A percentile compares a stretch with the other conserved stretches of the same genome.
Conservation (phyloP, 2,113 vertebrate genomes). For the Abramis brama region DNA sequence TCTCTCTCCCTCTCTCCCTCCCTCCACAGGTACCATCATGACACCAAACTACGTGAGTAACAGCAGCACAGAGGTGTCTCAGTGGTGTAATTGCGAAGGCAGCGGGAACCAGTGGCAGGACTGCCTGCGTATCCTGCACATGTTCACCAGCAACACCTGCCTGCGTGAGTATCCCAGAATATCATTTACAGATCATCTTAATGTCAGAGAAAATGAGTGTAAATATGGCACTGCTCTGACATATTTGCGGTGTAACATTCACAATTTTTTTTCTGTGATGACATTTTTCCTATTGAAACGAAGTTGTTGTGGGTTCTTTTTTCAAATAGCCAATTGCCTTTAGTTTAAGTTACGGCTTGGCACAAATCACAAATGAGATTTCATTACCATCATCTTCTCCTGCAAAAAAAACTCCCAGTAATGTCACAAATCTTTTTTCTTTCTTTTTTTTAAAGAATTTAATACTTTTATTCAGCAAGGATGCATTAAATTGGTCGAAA, state of each 20-base stretch:
- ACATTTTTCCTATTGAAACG: neutral
- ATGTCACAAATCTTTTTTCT: too few relatives aligned
- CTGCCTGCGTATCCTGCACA: conserved; percentile 83
- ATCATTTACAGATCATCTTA: conserved; percentile 50
- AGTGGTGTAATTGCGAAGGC: conserved; percentile 91
- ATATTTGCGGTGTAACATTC: neutral
- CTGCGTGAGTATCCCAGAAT: conserved; percentile 84
- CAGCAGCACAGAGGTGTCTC: conserved; percentile 82
- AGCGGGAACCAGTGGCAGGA: conserved; percentile 92
- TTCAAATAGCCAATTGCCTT: too few relatives aligned
- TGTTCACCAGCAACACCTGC: conserved; percentile 89
- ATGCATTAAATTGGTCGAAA: neutral
- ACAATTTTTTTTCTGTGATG: neutral
- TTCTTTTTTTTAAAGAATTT: too few relatives aligned
- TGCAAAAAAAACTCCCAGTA: too few relatives aligned
- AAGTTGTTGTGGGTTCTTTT: neutral
- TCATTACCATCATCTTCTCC: too few relatives aligned
- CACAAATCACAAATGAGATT: too few relatives aligned
- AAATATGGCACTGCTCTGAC: neutral
- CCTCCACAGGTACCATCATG: conserved; percentile 86
- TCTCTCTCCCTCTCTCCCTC: neutral
- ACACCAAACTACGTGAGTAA: conserved; percentile 95
- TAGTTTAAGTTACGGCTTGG: too few relatives aligned
- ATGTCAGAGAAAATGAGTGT: neutral
- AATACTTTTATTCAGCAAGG: neutral